Evolutionary conservation across 2,797 vertebrate genomes (phyloP).

Genomic region (Hylomyscus alleni): DNA sequence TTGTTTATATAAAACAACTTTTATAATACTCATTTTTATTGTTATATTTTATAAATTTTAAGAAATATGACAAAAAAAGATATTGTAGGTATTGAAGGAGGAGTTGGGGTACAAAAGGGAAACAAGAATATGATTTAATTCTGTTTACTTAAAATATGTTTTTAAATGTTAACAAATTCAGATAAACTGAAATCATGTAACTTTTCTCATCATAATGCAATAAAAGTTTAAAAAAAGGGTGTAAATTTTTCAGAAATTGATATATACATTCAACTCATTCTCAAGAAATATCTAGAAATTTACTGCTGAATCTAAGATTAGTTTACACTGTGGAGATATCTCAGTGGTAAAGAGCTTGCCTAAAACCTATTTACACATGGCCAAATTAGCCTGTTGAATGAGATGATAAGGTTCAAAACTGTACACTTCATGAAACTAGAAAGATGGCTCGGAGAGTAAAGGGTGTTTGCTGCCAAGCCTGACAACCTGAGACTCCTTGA

Average conservation of each 20-base stretch:
- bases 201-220: no score
- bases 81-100: no score
- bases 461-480: neutral
- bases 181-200: no score
- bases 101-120: no score
- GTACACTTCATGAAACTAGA: neutral
- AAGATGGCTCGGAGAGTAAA: neutral
- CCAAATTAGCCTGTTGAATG: neutral
- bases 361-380: slow-evolving; percentile 14
- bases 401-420: neutral
- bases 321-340: neutral
- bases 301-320: neutral
- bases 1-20: no score
- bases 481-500: neutral
- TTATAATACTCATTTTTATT: no score
- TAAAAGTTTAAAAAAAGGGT: neutral
- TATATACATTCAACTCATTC: neutral
- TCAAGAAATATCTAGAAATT: neutral
- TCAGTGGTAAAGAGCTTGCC: neutral
- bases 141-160: no score
- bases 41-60: no score
- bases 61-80: no score
- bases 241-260: slow-evolving; percentile 3
- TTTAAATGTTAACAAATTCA: no score
- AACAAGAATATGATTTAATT: no score